A percentile compares a stretch with the other conserved stretches of the same genome.
Evolutionary conservation across 1,140 invertebrate genomes (phyloP).

Genomic region (Lordiphosa collinella): DNA sequence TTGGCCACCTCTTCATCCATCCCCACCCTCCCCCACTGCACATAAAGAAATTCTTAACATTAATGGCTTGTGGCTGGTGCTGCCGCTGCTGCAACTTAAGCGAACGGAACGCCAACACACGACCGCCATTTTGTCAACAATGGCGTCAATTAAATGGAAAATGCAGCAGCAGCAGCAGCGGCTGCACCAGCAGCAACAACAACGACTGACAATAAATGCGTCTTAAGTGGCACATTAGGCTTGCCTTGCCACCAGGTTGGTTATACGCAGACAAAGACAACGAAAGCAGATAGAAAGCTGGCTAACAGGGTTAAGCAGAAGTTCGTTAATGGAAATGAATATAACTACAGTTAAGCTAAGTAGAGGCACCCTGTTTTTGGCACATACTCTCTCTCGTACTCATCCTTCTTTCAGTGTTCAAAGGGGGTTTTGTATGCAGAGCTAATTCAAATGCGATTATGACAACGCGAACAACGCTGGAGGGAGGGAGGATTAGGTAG

Average conservation of each 20-base stretch:
- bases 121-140: conserved; percentile 75
- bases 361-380: conserved; percentile 49
- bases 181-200: conserved; percentile 12
- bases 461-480: conserved; percentile 68
- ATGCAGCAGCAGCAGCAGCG: conserved; percentile 46
- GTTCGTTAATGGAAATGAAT: too few species aligned
- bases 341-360: neutral
- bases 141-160: conserved; percentile 75
- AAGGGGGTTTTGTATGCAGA: conserved; percentile 57
- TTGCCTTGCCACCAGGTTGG: conserved; percentile 34
- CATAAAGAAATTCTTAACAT: conserved; percentile 33
- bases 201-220: conserved; percentile 71
- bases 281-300: conserved; percentile 1
- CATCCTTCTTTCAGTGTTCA: conserved; percentile 7
- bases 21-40: neutral
- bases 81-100: conserved; percentile 19
- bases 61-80: conserved; percentile 56
- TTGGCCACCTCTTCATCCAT: too few species aligned
- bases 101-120: conserved; percentile 27
- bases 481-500: neutral
- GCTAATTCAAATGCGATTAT: conserved; percentile 78
- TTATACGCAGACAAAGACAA: conserved; percentile 13
- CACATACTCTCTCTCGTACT: neutral
- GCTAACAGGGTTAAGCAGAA: conserved; percentile 34
- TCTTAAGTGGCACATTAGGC: conserved; percentile 76